Conservation (phyloP, 2,888 invertebrate species). For the Brenthis ino region DNA sequence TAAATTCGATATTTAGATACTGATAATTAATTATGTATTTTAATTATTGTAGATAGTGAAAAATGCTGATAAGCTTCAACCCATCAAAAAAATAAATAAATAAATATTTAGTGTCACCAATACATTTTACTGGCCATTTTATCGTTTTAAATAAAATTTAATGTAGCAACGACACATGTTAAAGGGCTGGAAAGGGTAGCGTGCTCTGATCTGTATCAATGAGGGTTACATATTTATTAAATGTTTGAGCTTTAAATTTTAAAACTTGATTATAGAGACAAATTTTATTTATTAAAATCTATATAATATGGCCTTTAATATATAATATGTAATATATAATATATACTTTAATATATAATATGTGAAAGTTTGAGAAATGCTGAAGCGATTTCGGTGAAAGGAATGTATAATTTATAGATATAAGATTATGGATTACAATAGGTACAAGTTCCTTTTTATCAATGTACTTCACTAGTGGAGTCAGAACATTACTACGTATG, state of each 20-base stretch:
- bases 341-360: not conserved
- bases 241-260: not conserved
- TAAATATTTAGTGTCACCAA: too few species aligned
- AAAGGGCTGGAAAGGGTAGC: constrained; percentile 4
- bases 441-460: too few species aligned
- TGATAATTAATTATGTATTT: too few species aligned
- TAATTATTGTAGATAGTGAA: too few species aligned
- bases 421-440: too few species aligned
- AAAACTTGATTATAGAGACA: not conserved
- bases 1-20: too few species aligned
- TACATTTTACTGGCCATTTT: not conserved
- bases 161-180: constrained; percentile 9
- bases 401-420: too few species aligned
- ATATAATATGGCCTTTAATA: not conserved
- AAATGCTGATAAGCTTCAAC: too few species aligned
- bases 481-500: too few species aligned
- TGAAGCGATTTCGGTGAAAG: not conserved
- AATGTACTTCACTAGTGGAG: too few species aligned
- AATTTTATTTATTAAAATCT: not conserved
- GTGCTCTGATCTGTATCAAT: not conserved
- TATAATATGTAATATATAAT: not conserved
- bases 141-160: not conserved
- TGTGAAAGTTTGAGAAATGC: too few species aligned
- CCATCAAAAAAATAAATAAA: too few species aligned
- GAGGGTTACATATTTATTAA: constrained; percentile 12